phyloP scores from a whole-genome alignment of 2,888 invertebrate genomes.

The Orchestes rusci region DNA sequence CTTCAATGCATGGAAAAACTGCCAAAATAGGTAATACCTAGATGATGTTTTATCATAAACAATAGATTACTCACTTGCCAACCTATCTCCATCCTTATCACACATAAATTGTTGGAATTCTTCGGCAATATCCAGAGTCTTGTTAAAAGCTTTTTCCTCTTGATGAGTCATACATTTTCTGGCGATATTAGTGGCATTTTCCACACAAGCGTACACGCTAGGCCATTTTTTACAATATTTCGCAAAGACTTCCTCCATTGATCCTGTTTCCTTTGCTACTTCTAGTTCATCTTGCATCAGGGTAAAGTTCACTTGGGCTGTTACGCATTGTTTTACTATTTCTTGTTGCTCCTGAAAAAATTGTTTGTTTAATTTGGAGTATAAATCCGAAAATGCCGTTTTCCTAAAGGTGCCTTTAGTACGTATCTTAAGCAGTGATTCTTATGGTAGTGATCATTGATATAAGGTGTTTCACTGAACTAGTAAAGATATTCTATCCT shows the following conservation, averaged over 20 bases:
- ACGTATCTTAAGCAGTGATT: too few species aligned
- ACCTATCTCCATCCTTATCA: conserved; percentile 73
- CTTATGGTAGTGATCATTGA: too few species aligned
- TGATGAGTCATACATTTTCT: conserved; percentile 56
- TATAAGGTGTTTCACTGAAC: too few species aligned
- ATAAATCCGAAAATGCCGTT: neutral
- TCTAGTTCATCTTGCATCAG: conserved; percentile 51
- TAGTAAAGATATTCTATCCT: too few species aligned
- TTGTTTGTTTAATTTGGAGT: conserved; percentile 3
- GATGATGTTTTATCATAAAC: too few species aligned
- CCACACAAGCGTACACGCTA: conserved; percentile 54
- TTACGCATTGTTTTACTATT: conserved; percentile 50
- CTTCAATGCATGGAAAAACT: too few species aligned
- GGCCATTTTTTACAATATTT: conserved; percentile 47
- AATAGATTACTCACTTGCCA: conserved; percentile 62
- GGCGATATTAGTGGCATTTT: conserved; percentile 49
- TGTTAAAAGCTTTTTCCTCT: conserved; percentile 56
- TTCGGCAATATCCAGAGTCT: conserved; percentile 59
- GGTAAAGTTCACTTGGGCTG: conserved; percentile 51
- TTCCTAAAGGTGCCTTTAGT: neutral
- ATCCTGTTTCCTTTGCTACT: conserved; percentile 47
- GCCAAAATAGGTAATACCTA: too few species aligned
- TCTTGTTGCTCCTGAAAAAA: conserved; percentile 31
- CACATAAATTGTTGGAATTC: conserved; percentile 68
- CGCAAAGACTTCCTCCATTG: conserved; percentile 42